Conservation (phyloP, 2,888 invertebrate species). For the Troilus luridus region DNA sequence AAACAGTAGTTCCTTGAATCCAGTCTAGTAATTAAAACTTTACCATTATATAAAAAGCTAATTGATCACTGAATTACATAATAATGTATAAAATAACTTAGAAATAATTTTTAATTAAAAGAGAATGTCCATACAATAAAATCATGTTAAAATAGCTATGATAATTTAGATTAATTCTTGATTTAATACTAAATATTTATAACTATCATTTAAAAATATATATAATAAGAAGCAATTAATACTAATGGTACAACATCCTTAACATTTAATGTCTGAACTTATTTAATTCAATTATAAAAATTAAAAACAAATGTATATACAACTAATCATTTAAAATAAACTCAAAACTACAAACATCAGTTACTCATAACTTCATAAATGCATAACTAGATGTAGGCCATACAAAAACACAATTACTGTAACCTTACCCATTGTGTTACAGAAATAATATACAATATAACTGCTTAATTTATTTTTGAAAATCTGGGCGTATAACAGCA, state of each 20-base stretch:
- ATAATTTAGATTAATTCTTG: background rate
- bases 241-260: background rate
- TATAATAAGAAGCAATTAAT: background rate
- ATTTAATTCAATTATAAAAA: constrained; percentile 20
- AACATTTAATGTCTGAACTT: background rate
- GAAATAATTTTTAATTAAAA: background rate
- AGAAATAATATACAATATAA: background rate
- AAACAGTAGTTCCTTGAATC: background rate
- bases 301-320: background rate
- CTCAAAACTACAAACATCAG: background rate
- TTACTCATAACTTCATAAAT: background rate
- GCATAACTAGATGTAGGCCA: background rate
- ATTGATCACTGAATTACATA: background rate
- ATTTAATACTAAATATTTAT: background rate
- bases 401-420: background rate
- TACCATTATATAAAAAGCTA: background rate
- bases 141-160: background rate
- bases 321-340: background rate
- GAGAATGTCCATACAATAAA: background rate
- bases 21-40: background rate
- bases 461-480: background rate
- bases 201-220: background rate
- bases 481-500: background rate
- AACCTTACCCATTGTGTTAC: background rate
- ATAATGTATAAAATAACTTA: background rate